These are phyloP conservation scores for Cephus pygmeus DNA, from an alignment of 2,888 invertebrate species.

Conservation along the genomic window DNA sequence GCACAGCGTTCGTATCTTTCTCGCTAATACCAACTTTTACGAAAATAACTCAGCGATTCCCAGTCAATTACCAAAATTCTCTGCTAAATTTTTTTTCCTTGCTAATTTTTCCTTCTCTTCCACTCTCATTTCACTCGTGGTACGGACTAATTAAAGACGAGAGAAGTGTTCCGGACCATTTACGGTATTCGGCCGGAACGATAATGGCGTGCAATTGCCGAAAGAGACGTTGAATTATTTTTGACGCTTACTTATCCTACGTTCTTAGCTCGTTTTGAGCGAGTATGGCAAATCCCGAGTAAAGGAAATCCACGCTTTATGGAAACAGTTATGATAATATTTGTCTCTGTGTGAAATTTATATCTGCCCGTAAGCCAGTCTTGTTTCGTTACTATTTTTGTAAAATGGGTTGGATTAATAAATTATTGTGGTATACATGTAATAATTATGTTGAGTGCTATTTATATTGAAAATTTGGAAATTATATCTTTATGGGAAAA, in stretches of 20 bases:
- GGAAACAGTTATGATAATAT: not conserved
- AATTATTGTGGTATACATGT: not conserved
- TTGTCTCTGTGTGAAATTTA: constrained; percentile 29
- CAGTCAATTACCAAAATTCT: not conserved
- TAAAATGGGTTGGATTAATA: constrained; percentile 25
- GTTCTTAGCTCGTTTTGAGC: not conserved
- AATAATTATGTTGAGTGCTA: too few relatives aligned
- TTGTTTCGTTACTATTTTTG: not conserved
- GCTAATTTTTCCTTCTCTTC: not conserved
- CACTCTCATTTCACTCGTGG: not conserved
- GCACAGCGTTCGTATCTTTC: not conserved
- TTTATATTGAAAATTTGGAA: too few relatives aligned
- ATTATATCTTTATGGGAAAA: not conserved
- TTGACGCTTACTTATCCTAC: not conserved
- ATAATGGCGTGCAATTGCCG: not conserved
- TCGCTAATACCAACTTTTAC: not conserved
- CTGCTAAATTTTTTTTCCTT: not conserved
- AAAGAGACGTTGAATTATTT: not conserved
- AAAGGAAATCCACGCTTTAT: not conserved
- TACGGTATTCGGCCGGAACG: not conserved
- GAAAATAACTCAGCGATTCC: not conserved
- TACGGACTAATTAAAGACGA: not conserved
- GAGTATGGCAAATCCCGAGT: not conserved
- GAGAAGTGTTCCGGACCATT: not conserved
- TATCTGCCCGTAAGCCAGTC: constrained; percentile 26